Evolutionary conservation across 2,888 invertebrate species (phyloP), one percentile per base, ranked within the genome.

Genomic region (Temnothorax rugatulus): DNA sequence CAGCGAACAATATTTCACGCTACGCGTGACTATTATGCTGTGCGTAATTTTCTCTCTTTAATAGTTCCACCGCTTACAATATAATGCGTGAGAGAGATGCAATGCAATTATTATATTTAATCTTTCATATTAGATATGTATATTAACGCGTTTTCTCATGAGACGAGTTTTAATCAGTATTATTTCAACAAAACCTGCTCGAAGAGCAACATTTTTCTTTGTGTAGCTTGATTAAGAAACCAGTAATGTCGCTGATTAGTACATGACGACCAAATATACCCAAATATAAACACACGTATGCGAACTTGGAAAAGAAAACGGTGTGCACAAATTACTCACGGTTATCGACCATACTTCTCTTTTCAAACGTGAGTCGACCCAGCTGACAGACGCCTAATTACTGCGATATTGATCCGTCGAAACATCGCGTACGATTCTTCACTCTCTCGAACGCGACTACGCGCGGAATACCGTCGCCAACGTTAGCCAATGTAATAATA

Each of bases 361-460:
- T 74, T 83, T 79, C 63, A 66, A 50, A 54, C 68, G 34, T 8
- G 61, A 82, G 82, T 76, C 47, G 69, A 63, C 64, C 83, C 85
- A 85, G 88, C 86, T 84, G 88, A 86, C 86, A 86, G 86, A 86
- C 83, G 81, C 83, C 84, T 90, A 90, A 90, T 90, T 90, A 82
- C 86, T 57, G 34, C 73, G 82, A 89, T 90, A 90, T 90, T 88
- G 90, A 90, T 90, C 90, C 84, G 84, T 76, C 84, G 79, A 61
- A 82, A 81, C 74, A 76, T 63, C 75, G 59, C 63, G 44, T 66
- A 74, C 86, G 81, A 71, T 79, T 82, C 85, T 83, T 88, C 84
- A 71, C 82, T 88, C 87, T 87, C 88, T 89, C 85, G 69, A 47
- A 47, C 54, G 69, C 50, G 75, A 63, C 69, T 69, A 85, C 69